These are phyloP conservation scores for Cranoglanis bouderius DNA, from an alignment of 2,113 vertebrate genomes.

Conservation along the genomic window DNA sequence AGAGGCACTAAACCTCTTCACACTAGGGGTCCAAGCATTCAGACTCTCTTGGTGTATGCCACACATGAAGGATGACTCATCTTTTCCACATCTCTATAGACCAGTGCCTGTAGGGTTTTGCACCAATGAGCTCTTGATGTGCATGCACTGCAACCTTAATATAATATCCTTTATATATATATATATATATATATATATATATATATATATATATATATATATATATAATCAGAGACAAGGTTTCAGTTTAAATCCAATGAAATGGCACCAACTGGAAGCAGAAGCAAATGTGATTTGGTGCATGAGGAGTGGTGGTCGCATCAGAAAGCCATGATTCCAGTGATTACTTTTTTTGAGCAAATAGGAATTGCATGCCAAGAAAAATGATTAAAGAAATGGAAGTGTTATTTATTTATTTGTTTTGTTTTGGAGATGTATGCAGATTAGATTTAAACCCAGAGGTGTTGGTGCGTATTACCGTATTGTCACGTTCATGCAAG, in stretches of 20 bases:
- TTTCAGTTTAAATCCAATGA: not conserved
- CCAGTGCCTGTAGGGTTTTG: not conserved
- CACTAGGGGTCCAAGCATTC: not conserved
- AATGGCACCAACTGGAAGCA: not conserved
- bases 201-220: too few relatives aligned
- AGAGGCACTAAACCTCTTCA: not conserved
- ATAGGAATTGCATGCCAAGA: not conserved
- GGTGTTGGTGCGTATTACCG: not conserved
- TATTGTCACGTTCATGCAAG: not conserved
- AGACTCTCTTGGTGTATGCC: not conserved
- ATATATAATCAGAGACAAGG: not conserved
- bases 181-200: too few relatives aligned
- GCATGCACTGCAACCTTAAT: too few relatives aligned
- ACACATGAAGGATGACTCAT: not conserved
- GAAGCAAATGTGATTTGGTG: too few relatives aligned
- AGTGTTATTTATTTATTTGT: not conserved
- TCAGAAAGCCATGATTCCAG: not conserved
- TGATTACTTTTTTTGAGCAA: not conserved
- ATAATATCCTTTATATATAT: too few relatives aligned
- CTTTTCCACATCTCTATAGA: not conserved
- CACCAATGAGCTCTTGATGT: not conserved
- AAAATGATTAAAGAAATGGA: not conserved
- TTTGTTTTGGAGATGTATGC: not conserved
- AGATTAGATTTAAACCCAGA: conserved; percentile 5
- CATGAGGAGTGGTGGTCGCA: not conserved